Conservation (phyloP, 92 coral and sea anemone genomes). For the Metridium senile region DNA sequence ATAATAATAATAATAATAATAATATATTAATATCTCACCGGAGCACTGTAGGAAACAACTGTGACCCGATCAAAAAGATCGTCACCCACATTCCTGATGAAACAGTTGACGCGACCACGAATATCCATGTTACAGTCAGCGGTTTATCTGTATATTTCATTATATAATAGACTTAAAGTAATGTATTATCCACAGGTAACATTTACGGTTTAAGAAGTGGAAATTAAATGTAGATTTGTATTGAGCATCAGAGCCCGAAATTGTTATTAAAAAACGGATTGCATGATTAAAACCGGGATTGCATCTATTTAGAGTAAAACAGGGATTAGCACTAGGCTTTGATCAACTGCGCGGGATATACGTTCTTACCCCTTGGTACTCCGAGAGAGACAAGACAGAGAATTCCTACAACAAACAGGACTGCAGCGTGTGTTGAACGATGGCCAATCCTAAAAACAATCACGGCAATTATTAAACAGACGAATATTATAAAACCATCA, state of each 20-base stretch:
- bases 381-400: conserved; percentile 4
- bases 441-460: conserved; percentile 24
- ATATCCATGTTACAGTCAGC: conserved; percentile 27
- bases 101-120: conserved; percentile 5
- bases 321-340: neutral
- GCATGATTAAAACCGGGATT: too few relatives aligned
- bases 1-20: too few relatives aligned
- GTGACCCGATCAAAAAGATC: conserved; percentile 23
- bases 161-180: too few relatives aligned
- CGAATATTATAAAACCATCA: too few relatives aligned
- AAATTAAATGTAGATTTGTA: too few relatives aligned
- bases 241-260: too few relatives aligned
- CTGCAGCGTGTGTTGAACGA: conserved; percentile 21
- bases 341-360: too few relatives aligned
- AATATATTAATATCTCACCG: conserved; percentile 1
- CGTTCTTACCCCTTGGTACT: conserved; percentile 25
- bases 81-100: conserved; percentile 19
- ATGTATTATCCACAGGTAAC: too few relatives aligned
- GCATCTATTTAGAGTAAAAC: too few relatives aligned
- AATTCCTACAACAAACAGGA: conserved; percentile 8
- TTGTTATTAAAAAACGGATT: too few relatives aligned
- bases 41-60: conserved; percentile 37
- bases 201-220: too few relatives aligned
- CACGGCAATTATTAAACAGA: too few relatives aligned
- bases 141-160: conserved; percentile 18